Conservation (phyloP, 1,140 invertebrate genomes). For the Cydia amplana region DNA sequence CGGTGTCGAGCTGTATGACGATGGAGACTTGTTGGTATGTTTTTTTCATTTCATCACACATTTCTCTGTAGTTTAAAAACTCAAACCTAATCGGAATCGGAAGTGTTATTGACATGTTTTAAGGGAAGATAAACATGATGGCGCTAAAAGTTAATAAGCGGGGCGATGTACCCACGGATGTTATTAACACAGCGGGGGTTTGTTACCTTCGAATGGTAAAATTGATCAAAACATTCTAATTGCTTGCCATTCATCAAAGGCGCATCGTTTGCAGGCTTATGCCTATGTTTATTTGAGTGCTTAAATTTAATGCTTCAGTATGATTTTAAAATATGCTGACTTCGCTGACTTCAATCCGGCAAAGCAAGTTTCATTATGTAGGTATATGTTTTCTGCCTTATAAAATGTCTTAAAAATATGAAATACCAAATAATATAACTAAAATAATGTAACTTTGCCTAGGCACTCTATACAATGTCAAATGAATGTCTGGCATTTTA, state of each 20-base stretch:
- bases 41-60: no score
- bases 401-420: no score
- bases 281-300: not conserved
- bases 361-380: no score
- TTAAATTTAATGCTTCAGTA: not conserved
- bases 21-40: no score
- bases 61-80: not conserved
- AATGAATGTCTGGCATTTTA: no score
- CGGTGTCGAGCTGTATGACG: no score
- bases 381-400: no score
- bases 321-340: no score
- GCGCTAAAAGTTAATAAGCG: conserved; percentile 3
- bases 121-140: not conserved
- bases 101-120: conserved; percentile 8
- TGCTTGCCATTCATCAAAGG: conserved; percentile 10
- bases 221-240: conserved; percentile 21
- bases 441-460: no score
- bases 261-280: not conserved
- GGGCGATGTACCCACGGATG: conserved; percentile 14
- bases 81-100: not conserved
- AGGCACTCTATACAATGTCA: no score
- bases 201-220: conserved; percentile 13
- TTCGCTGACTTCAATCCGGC: no score
- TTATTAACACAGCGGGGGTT: not conserved
- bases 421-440: no score